phyloP scores from a whole-genome alignment of 1,140 invertebrate genomes.

The Phortica variegata region DNA sequence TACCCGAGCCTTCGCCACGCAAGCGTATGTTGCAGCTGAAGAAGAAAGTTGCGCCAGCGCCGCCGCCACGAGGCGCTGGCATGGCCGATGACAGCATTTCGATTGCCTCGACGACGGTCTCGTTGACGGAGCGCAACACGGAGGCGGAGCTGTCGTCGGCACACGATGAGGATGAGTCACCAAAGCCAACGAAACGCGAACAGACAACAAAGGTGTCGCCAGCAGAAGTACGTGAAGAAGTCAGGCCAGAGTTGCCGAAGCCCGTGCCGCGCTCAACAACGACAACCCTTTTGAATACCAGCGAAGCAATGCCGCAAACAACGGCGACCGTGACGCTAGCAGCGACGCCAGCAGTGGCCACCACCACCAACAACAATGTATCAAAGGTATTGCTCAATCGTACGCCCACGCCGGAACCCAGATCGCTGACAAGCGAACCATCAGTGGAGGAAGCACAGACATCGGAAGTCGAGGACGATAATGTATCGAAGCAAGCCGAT shows the following conservation, averaged over 20 bases:
- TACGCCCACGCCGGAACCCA: conserved; percentile 48
- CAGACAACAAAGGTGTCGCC: background rate
- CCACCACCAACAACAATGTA: conserved; percentile 20
- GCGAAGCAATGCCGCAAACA: conserved; percentile 6
- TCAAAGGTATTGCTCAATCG: conserved; percentile 48
- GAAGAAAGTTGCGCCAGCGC: conserved; percentile 47
- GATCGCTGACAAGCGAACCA: conserved; percentile 34
- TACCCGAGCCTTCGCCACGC: conserved; percentile 45
- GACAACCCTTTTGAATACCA: conserved; percentile 6
- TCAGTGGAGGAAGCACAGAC: conserved; percentile 21
- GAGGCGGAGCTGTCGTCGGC: too few species aligned
- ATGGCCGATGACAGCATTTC: conserved; percentile 31
- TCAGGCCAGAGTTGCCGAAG: conserved; percentile 20
- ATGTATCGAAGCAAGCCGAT: conserved; percentile 46
- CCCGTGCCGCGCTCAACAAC: conserved; percentile 41
- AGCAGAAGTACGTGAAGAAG: too few species aligned
- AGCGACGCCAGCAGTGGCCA: background rate
- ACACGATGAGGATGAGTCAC: too few species aligned
- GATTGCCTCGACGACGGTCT: conserved; percentile 27
- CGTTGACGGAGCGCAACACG: conserved; percentile 31
- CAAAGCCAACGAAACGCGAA: conserved; percentile 1
- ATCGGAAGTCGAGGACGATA: conserved; percentile 26
- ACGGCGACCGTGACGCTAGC: background rate
- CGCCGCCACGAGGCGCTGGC: conserved; percentile 23
- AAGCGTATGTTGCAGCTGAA: conserved; percentile 39